Conservation (phyloP, 2,797 vertebrate genomes). For the Lagorchestes hirsutus region DNA sequence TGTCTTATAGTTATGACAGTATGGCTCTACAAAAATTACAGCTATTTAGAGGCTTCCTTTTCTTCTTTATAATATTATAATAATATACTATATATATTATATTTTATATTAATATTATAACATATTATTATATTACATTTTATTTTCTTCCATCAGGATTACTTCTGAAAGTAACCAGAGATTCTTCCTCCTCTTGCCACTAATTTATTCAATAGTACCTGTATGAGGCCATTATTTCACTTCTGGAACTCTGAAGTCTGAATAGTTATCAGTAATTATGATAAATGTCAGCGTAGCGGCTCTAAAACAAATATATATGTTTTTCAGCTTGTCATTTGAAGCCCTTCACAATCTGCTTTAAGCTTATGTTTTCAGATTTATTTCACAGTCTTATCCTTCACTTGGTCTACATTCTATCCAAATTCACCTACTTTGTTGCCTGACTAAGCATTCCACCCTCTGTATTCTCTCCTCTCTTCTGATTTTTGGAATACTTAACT, state of each 20-base stretch:
- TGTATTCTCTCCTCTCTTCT: not conserved
- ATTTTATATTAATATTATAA: no score
- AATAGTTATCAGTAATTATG: not conserved
- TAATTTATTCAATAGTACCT: constrained; percentile 15
- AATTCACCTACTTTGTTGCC: not conserved
- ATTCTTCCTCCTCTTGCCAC: constrained; percentile 43
- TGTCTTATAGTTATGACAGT: not conserved
- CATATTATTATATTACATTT: no score
- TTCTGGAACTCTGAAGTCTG: not conserved
- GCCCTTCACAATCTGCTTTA: not conserved
- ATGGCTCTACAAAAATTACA: not conserved
- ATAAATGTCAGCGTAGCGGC: not conserved
- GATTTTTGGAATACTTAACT: not conserved
- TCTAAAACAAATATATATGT: not conserved
- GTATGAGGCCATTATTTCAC: not conserved
- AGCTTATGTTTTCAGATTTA: not conserved
- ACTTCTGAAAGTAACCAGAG: constrained; percentile 19
- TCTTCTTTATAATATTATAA: not conserved
- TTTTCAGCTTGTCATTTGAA: not conserved
- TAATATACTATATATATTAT: no score
- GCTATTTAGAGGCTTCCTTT: constrained; percentile 10
- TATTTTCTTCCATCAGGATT: not conserved
- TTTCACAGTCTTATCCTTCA: not conserved
- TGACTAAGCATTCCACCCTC: not conserved
- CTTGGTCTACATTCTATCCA: not conserved